phyloP scores from a whole-genome alignment of 2,797 vertebrate species.

The Buceros bicornis region DNA sequence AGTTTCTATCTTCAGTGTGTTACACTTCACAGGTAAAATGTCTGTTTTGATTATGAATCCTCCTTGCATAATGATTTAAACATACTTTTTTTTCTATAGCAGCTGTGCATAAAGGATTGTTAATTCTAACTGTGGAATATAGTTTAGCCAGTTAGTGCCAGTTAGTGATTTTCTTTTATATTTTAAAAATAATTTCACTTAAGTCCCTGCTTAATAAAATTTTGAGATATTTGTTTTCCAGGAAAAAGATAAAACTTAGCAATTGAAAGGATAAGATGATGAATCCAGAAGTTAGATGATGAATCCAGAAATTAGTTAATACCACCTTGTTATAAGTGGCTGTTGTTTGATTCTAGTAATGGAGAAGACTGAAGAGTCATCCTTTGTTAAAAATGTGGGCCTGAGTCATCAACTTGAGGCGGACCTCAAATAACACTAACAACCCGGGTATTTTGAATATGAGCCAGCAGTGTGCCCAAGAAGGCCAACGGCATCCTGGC shows the following conservation, averaged over 20 bases:
- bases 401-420: background rate
- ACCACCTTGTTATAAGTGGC: background rate
- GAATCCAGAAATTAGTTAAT: background rate
- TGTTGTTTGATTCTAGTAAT: background rate
- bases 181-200: background rate
- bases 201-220: background rate
- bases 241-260: background rate
- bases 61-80: background rate
- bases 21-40: background rate
- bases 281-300: background rate
- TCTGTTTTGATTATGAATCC: background rate
- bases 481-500: too few relatives aligned
- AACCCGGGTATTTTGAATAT: background rate
- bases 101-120: background rate
- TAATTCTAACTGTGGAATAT: background rate
- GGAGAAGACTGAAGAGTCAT: background rate
- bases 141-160: background rate
- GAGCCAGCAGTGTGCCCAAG: too few relatives aligned
- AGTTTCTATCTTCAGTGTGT: background rate
- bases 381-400: background rate
- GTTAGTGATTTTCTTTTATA: background rate
- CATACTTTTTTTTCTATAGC: background rate
- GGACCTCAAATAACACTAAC: background rate
- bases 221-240: background rate
- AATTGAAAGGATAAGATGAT: background rate